Percentiles rank a stretch among this genome's conserved stretches.
phyloP scores from a whole-genome alignment of 2,797 vertebrate species.

The Catharus ustulatus region DNA sequence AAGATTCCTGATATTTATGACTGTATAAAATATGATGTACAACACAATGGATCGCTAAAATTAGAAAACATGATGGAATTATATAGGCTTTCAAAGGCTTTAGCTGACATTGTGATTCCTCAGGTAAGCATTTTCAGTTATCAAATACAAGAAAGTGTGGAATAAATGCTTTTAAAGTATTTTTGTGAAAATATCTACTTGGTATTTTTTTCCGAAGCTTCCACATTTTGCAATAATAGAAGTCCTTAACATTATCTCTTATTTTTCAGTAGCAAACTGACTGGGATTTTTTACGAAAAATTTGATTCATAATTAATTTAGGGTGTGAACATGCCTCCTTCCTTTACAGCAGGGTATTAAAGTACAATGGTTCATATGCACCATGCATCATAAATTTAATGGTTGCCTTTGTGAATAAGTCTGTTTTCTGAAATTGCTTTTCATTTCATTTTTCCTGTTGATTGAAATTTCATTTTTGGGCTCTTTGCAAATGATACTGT shows the following conservation, averaged over 20 bases:
- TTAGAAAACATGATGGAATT: slow-evolving; percentile 89
- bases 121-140: slow-evolving; percentile 77
- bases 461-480: background rate
- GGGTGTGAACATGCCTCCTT: background rate
- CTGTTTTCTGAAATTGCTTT: background rate
- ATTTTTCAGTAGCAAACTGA: background rate
- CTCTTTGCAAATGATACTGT: background rate
- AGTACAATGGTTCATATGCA: background rate
- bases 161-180: background rate
- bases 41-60: slow-evolving; percentile 87
- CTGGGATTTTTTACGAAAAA: background rate
- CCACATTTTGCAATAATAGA: background rate
- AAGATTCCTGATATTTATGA: slow-evolving; percentile 93
- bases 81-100: slow-evolving; percentile 87
- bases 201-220: background rate
- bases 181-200: background rate
- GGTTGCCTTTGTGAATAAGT: background rate
- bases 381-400: background rate
- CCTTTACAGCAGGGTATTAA: background rate
- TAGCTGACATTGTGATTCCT: slow-evolving; percentile 91
- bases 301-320: background rate
- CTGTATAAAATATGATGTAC: slow-evolving; percentile 91
- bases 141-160: background rate
- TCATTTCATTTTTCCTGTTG: background rate
- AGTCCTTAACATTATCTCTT: background rate